These are phyloP conservation scores for Ramphastos sulfuratus DNA, from an alignment of 2,113 vertebrate species.

Conservation along the genomic window DNA sequence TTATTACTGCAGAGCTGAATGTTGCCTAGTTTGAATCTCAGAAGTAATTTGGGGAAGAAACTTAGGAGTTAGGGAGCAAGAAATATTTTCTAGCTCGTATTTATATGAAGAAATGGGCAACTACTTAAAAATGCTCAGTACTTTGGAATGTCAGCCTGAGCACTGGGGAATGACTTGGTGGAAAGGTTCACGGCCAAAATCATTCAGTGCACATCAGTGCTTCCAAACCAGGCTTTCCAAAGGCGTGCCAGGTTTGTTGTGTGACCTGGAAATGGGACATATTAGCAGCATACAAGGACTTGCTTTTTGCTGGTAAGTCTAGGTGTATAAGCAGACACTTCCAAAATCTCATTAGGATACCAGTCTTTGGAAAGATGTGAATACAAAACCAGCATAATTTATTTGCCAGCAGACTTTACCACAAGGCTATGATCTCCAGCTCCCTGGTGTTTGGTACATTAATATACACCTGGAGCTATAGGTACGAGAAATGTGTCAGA, in stretches of 20 bases:
- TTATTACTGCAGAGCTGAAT: background rate
- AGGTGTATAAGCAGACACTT: background rate
- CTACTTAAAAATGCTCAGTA: background rate
- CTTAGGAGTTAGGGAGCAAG: background rate
- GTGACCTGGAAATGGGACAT: background rate
- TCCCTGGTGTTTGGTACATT: background rate
- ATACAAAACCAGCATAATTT: background rate
- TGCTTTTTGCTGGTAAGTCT: background rate
- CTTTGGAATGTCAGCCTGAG: background rate
- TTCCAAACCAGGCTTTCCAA: background rate
- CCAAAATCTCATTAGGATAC: background rate
- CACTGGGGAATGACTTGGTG: background rate
- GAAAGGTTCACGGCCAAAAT: background rate
- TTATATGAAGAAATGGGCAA: background rate
- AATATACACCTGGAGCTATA: background rate
- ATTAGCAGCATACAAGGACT: background rate
- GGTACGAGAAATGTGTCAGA: background rate
- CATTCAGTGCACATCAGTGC: background rate
- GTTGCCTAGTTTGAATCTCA: background rate
- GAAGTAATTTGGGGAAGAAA: background rate
- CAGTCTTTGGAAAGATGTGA: background rate
- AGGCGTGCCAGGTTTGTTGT: accelerated
- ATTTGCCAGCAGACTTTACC: background rate
- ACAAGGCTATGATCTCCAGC: background rate
- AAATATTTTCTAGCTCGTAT: slow-evolving; percentile 5